Conservation (phyloP, 1,140 invertebrate genomes). For the Temnothorax nylanderi region DNA sequence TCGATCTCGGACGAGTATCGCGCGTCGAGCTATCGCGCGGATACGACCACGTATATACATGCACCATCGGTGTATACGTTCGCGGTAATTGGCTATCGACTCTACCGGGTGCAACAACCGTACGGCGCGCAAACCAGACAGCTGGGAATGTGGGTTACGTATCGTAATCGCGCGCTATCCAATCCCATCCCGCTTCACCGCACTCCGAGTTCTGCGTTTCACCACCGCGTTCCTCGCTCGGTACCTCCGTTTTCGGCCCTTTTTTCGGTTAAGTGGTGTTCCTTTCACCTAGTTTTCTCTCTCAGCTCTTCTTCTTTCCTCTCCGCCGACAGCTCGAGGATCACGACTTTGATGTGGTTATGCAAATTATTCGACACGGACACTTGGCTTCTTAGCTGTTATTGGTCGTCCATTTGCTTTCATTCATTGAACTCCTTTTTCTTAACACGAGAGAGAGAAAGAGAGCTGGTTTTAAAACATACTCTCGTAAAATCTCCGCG, state of each 20-base stretch:
- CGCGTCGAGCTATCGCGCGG: constrained; percentile 52
- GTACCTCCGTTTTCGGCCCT: neutral
- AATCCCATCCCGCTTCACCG: constrained; percentile 38
- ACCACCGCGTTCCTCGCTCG: neutral
- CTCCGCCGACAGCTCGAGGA: neutral
- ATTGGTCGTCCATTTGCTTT: neutral
- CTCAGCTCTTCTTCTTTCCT: neutral
- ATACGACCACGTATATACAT: constrained; percentile 44
- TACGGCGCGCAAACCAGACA: constrained; percentile 51
- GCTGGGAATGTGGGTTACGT: constrained; percentile 57
- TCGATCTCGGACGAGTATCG: constrained; percentile 57
- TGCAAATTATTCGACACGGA: constrained; percentile 54
- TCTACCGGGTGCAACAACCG: constrained; percentile 60
- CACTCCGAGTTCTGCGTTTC: constrained; percentile 39
- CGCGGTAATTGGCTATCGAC: constrained; percentile 73
- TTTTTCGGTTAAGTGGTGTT: neutral
- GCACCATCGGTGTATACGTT: constrained; percentile 44
- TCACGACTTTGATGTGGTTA: constrained; percentile 60
- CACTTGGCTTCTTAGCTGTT: constrained; percentile 18
- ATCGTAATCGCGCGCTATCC: constrained; percentile 61
- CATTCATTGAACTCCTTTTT: neutral
- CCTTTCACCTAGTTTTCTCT: neutral
- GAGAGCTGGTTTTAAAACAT: neutral
- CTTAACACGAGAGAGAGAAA: constrained; percentile 5
- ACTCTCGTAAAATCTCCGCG: neutral